Evolutionary conservation across 2,113 vertebrate genomes (phyloP), one percentile per base, ranked within the genome.

Genomic region (Varanus salvator): DNA sequence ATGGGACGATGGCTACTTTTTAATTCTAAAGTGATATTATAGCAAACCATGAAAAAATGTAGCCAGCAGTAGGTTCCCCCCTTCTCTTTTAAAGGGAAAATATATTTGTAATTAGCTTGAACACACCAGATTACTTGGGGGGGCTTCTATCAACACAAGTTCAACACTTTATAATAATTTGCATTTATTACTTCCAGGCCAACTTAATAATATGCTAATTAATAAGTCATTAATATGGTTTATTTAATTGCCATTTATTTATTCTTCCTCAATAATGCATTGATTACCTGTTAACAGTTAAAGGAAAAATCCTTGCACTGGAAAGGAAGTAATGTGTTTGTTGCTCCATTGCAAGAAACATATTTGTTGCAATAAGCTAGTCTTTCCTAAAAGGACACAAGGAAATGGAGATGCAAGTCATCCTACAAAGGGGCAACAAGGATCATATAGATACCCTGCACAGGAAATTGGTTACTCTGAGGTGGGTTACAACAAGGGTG

Each of bases 171-270:
- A 94, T 91, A 93, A 87, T 96, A 95, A 97, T 97, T 96, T 95
- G 88, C 97, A 93, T 96, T 95, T 92, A 95, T 96, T 96, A 95
- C 96, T 93, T 95, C 96, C 93, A 91, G 95, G 95, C 94, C 93
- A 96, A 93, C 95, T 84, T 96, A 89, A 96, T 97, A 96, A 94
- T 94, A 96, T 97, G 95, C 97, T 97, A 97, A 97, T 97, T 95
- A 97, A 96, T 89, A 96, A 96, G 93, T 93, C 95, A 97, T 97
- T 97, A 97, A 96, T 97, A 94, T 94, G 93, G 94, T 89, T 95
- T 97, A 97, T 95, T 97, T 97, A 97, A 96, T 96, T 97, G 95
- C 93, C 93, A 94, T 95, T 90, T 96, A 97, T 97, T 97, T 97
- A 97, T 97, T 97, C 91, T 93, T 95, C 94, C 95, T 96, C 94